Evolutionary conservation across 2,888 invertebrate species (phyloP).

Genomic region (Noctua janthe): DNA sequence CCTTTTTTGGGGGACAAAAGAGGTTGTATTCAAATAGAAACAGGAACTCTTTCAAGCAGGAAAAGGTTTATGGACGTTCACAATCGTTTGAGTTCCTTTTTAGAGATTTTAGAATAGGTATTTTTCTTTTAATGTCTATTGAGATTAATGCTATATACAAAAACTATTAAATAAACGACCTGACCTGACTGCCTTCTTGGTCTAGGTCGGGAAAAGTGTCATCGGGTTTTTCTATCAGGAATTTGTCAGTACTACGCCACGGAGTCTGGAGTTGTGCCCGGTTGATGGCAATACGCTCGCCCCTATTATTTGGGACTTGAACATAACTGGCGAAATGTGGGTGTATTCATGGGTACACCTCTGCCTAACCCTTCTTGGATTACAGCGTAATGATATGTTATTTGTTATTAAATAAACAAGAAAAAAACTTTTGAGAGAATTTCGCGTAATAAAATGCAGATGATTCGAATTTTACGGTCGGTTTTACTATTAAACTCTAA

Average conservation of each 20-base stretch:
- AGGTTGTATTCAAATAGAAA: slow-evolving; percentile 44
- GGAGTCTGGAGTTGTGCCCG: too few relatives aligned
- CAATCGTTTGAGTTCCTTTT: not conserved
- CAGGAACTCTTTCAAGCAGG: slow-evolving; percentile 22
- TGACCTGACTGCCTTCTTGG: too few relatives aligned
- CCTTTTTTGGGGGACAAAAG: slow-evolving; percentile 34
- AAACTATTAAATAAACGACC: not conserved
- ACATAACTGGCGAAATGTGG: too few relatives aligned
- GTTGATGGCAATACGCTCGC: too few relatives aligned
- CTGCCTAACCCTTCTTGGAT: too few relatives aligned
- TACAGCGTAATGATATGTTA: too few relatives aligned
- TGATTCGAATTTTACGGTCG: not conserved
- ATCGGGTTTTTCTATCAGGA: too few relatives aligned
- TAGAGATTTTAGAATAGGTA: not conserved
- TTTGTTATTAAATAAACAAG: not conserved
- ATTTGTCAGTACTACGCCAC: too few relatives aligned
- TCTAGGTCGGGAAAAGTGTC: too few relatives aligned
- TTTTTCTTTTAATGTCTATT: not conserved
- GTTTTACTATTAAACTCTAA: not conserved
- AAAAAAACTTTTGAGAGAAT: not conserved
- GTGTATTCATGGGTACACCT: too few relatives aligned
- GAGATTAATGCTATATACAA: not conserved
- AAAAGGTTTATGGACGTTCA: slow-evolving; percentile 28
- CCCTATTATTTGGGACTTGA: too few relatives aligned
- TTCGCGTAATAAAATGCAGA: not conserved